A percentile compares a stretch with the other conserved stretches of the same genome.
Conservation (phyloP, 2,888 invertebrate genomes). For the Tholera decimalis region DNA sequence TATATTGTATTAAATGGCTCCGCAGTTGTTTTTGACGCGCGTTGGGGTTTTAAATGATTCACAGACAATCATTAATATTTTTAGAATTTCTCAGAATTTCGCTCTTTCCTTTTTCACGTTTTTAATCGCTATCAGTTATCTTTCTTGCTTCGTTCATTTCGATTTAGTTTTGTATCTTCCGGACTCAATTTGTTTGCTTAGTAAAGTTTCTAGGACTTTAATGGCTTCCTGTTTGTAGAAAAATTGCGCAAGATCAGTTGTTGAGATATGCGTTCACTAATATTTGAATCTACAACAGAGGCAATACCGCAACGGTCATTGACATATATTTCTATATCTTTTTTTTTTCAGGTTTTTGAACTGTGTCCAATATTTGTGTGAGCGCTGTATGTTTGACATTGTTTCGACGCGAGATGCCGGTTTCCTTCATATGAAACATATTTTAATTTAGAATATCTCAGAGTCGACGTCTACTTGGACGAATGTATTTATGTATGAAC, state of each 20-base stretch:
- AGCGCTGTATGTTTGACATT: slow-evolving; percentile 52
- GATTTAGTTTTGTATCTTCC: background rate
- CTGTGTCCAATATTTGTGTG: slow-evolving; percentile 64
- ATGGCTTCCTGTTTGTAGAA: background rate
- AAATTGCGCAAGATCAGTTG: background rate
- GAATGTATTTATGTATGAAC: slow-evolving; percentile 68
- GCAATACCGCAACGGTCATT: slow-evolving; percentile 71
- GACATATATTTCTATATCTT: slow-evolving; percentile 71
- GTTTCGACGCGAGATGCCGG: slow-evolving; percentile 49
- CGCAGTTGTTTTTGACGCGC: slow-evolving; percentile 34
- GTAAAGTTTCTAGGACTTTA: background rate
- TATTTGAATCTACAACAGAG: slow-evolving; percentile 37
- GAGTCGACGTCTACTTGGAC: slow-evolving; percentile 42
- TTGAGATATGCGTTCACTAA: slow-evolving; percentile 8
- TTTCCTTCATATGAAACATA: slow-evolving; percentile 60
- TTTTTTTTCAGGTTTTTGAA: slow-evolving; percentile 70
- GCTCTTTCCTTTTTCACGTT: slow-evolving; percentile 6
- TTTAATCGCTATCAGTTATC: slow-evolving; percentile 25
- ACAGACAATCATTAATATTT: slow-evolving; percentile 47
- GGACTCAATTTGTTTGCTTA: background rate
- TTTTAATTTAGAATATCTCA: slow-evolving; percentile 65
- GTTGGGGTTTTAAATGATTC: slow-evolving; percentile 54
- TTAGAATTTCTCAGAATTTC: slow-evolving; percentile 52
- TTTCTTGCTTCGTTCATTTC: slow-evolving; percentile 11
- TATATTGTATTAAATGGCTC: slow-evolving; percentile 44